Evolutionary conservation across 2,797 vertebrate genomes (phyloP).

Genomic region (Trematomus bernacchii): DNA sequence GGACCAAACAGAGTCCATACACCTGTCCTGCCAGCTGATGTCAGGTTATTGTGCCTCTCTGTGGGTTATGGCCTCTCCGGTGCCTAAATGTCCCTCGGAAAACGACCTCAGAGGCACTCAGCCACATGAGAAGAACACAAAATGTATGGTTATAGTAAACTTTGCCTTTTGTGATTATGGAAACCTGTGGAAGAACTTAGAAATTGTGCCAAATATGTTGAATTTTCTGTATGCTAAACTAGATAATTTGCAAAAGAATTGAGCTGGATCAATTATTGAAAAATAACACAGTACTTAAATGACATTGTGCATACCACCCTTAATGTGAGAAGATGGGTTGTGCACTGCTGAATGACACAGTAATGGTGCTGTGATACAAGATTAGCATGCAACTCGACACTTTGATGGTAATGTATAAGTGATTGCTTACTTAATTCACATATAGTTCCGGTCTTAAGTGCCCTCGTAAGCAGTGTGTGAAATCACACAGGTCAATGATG

Average conservation of each 20-base stretch:
- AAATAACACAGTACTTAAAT: neutral
- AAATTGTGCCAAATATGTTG: neutral
- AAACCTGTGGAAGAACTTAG: neutral
- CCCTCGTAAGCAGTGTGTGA: constrained; percentile 37
- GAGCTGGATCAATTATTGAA: too few relatives aligned
- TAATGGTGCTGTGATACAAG: neutral
- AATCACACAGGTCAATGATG: constrained; percentile 56
- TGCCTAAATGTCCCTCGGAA: constrained; percentile 56
- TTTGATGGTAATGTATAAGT: constrained; percentile 38
- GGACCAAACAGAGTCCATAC: constrained; percentile 41
- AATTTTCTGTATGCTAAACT: neutral
- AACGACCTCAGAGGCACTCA: constrained; percentile 51
- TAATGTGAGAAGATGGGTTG: neutral
- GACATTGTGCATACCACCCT: neutral
- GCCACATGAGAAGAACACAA: constrained; percentile 38
- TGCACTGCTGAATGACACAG: neutral
- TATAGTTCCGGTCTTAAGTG: constrained; percentile 44
- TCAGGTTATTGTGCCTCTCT: constrained; percentile 54
- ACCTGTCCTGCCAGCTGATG: constrained; percentile 81
- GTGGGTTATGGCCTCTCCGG: constrained; percentile 42
- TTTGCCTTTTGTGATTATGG: neutral
- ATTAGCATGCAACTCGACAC: constrained; percentile 30
- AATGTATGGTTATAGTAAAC: neutral
- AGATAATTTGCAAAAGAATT: neutral
- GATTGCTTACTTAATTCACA: constrained; percentile 47